A percentile compares a stretch with the other conserved stretches of the same genome.
These are phyloP conservation scores for Atractosteus spatula DNA, from an alignment of 2,113 vertebrate genomes.

Conservation along the genomic window DNA sequence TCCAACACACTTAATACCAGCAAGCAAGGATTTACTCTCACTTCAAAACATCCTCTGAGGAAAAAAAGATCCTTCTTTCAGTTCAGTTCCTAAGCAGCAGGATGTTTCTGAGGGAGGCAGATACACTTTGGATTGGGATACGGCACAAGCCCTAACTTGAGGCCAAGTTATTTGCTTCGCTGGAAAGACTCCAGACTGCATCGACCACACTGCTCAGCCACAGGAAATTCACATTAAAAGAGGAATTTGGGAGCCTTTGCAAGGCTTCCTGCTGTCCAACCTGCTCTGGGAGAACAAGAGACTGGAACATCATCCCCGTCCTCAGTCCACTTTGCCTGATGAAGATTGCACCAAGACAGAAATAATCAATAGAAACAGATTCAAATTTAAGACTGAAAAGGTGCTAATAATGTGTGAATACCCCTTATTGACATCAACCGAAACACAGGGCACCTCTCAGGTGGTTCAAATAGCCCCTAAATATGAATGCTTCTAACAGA, in stretches of 20 bases:
- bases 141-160: constrained; percentile 32
- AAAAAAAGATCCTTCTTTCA: constrained; percentile 40
- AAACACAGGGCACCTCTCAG: too few relatives aligned
- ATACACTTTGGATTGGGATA: constrained; percentile 34
- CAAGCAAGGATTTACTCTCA: not conserved
- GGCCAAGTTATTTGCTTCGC: constrained; percentile 23
- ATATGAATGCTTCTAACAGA: too few relatives aligned
- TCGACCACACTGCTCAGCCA: constrained; percentile 26
- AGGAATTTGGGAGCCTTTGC: constrained; percentile 43
- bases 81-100: constrained; percentile 42
- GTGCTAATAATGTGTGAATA: too few relatives aligned
- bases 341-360: too few relatives aligned
- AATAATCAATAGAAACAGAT: too few relatives aligned
- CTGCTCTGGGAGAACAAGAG: constrained; percentile 42
- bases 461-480: too few relatives aligned
- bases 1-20: not conserved
- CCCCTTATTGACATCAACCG: too few relatives aligned
- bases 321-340: too few relatives aligned
- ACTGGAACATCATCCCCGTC: too few relatives aligned
- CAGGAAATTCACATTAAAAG: constrained; percentile 58
- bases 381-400: too few relatives aligned
- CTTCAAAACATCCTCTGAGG: not conserved
- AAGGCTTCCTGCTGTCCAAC: constrained; percentile 46
- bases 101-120: constrained; percentile 48
- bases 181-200: constrained; percentile 26